Conservation (phyloP, 2,888 invertebrate genomes). For the Bombyx huttoni region DNA sequence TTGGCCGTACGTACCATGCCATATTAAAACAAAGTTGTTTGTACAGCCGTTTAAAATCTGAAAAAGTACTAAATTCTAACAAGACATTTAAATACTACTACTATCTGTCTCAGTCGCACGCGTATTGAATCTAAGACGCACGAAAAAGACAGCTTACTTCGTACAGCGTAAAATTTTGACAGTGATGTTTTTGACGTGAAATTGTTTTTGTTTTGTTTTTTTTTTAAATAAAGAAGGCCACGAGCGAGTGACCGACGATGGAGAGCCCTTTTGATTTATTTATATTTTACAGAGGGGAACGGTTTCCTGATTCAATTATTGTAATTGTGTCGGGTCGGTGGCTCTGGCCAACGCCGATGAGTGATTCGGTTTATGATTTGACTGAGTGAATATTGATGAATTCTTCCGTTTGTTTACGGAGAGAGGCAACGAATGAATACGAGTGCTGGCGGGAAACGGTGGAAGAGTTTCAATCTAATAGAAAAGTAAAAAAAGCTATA, state of each 20-base stretch:
- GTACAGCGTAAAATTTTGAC: neutral
- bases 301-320: conserved; percentile 58
- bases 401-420: conserved; percentile 13
- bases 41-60: neutral
- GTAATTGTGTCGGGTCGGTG: conserved; percentile 33
- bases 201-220: neutral
- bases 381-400: conserved; percentile 16
- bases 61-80: neutral
- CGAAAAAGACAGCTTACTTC: neutral
- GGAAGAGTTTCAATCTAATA: neutral
- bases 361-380: conserved; percentile 21
- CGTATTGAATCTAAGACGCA: neutral
- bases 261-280: conserved; percentile 45
- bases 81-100: neutral
- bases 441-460: neutral
- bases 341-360: conserved; percentile 14
- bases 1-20: conserved; percentile 7
- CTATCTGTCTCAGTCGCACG: neutral
- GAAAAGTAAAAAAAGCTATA: neutral
- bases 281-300: conserved; percentile 40
- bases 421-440: conserved; percentile 1
- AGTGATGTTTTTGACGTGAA: neutral
- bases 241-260: conserved; percentile 20
- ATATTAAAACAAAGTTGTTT: conserved; percentile 6
- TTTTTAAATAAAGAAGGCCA: conserved; percentile 36